Conservation (phyloP, 2,113 vertebrate species). For the Stigmatopora argus region DNA sequence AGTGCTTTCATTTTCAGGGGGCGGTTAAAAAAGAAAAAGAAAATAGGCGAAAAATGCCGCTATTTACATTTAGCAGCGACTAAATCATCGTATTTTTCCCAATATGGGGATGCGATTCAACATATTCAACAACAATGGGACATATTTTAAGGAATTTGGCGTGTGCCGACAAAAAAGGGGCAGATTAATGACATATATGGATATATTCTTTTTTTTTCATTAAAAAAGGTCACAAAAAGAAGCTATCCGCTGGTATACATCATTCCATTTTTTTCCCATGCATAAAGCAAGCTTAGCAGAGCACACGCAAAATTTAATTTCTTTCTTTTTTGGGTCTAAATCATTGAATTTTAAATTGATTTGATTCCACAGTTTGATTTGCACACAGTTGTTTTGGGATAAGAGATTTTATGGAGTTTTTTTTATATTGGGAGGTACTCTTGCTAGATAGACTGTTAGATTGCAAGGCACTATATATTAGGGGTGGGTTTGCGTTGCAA, state of each 20-base stretch:
- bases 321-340: constrained; percentile 28
- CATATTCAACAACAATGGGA: constrained; percentile 5
- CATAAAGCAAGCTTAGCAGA: constrained; percentile 59
- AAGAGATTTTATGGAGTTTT: constrained; percentile 19
- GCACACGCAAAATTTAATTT: constrained; percentile 46
- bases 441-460: constrained; percentile 45
- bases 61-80: constrained; percentile 60
- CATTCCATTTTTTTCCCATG: constrained; percentile 37
- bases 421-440: constrained; percentile 33
- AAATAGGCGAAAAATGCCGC: constrained; percentile 18
- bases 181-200: not conserved
- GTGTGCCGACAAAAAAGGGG: constrained; percentile 27
- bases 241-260: constrained; percentile 30
- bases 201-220: not conserved
- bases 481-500: constrained; percentile 39
- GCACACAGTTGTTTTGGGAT: constrained; percentile 11
- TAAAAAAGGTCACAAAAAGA: constrained; percentile 25
- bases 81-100: constrained; percentile 30
- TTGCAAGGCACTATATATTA: constrained; percentile 67
- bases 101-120: constrained; percentile 19
- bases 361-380: constrained; percentile 36
- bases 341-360: constrained; percentile 56
- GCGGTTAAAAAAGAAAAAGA: not conserved
- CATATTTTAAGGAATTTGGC: constrained; percentile 48
- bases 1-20: constrained; percentile 53